Percentiles rank a stretch among this genome's conserved stretches.
Conservation (phyloP, 2,888 invertebrate species). For the Microdon myrmicae region DNA sequence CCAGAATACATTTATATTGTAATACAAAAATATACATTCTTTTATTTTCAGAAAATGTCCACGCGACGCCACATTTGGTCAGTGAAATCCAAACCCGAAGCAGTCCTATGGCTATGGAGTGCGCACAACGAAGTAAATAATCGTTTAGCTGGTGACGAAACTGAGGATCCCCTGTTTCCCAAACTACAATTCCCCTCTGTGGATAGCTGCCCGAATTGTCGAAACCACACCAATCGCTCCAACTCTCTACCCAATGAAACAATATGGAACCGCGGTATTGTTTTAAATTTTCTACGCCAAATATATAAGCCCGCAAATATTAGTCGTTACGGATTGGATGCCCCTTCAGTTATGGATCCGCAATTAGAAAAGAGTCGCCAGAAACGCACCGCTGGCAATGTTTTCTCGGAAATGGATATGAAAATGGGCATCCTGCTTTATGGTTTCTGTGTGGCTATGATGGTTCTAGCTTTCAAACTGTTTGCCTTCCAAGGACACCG, state of each 20-base stretch:
- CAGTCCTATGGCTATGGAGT: constrained; percentile 92
- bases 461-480: constrained; percentile 79
- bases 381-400: constrained; percentile 61
- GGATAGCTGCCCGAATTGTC: constrained; percentile 75
- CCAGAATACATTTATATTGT: too few relatives aligned
- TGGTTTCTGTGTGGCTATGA: constrained; percentile 77
- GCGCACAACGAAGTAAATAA: constrained; percentile 94
- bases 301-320: constrained; percentile 62
- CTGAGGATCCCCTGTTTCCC: constrained; percentile 90
- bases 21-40: too few relatives aligned
- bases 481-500: constrained; percentile 75
- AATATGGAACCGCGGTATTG: constrained; percentile 62
- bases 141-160: constrained; percentile 83
- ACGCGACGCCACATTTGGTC: constrained; percentile 74
- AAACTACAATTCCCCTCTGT: constrained; percentile 89
- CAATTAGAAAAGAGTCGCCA: constrained; percentile 58
- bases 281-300: constrained; percentile 62
- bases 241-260: constrained; percentile 44
- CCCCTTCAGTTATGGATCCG: constrained; percentile 57
- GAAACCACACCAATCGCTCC: constrained; percentile 54
- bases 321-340: constrained; percentile 60
- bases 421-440: constrained; percentile 82
- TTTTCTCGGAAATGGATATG: constrained; percentile 71
- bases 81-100: constrained; percentile 77
- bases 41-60: constrained; percentile 77